Base-by-base conservation (phyloP, 2,888 invertebrate species). In the Aethes cnicana region DNA sequence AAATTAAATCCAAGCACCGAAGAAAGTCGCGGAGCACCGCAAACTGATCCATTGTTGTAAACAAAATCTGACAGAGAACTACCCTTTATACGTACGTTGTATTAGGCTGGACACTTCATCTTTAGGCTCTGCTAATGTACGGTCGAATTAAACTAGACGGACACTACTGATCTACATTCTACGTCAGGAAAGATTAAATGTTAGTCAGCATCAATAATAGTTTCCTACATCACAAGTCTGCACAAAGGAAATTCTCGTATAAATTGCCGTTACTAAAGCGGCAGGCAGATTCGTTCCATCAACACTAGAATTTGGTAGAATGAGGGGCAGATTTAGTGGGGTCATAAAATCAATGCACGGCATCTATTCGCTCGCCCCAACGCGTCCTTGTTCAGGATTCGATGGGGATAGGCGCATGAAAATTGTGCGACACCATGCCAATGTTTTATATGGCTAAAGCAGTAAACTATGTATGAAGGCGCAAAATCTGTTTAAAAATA, bases 271-370 rank as follows among this genome's bases (percentile, higher is more conserved):
- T 26, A 41, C 12, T 16, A 5, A 23, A 16, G 12, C 14, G 23
- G n/a, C 11, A 32, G 30, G 25, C 7, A 25, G 16, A 41, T 28
- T 17, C 33, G 41, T 11, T 25, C 9, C 25, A 41, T 32, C 23
- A 28, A 28, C 11, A 25, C 14, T n/a, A 7, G 11, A 21, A 28
- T 43, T 30, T 30, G 28, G 11, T 7, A n/a, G 49, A 50, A 33
- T 41, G 41, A 39, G 28, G 43, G 43, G 43, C 49, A 50, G 43
- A 43, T 50, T 50, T 43, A 50, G 42, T 43, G 28, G 20, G 28
- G 28, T 28, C 43, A 50, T 50, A 50, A 50, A 50, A 50, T 50
- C 43, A 50, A 50, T 43, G 49, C 43, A 21, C 35, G 43, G 41
- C 41, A 35, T 48, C 33, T 21, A 11, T 32, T 39, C 18, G 25